These are phyloP conservation scores for Drosophila cyrtoloma DNA, from an alignment of 2,888 invertebrate species.

Conservation along the genomic window DNA sequence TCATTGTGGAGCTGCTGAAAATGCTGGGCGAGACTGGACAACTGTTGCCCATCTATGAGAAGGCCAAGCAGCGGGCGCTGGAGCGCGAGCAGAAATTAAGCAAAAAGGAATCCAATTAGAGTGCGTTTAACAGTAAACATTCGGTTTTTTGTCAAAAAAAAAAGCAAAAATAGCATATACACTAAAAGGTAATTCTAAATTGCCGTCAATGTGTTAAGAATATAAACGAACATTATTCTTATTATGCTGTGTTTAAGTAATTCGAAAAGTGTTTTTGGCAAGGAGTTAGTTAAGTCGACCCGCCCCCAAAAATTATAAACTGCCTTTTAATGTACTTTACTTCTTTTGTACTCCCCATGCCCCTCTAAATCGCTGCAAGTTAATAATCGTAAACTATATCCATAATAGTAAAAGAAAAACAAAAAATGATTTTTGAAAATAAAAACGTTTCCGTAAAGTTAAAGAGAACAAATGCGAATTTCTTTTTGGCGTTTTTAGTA, in stretches of 20 bases:
- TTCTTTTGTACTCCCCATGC: constrained; percentile 44
- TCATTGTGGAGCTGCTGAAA: constrained; percentile 97
- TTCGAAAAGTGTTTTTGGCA: constrained; percentile 26
- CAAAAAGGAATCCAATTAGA: constrained; percentile 70
- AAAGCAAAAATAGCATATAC: constrained; percentile 5
- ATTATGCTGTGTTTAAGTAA: constrained; percentile 51
- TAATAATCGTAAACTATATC: constrained; percentile 37
- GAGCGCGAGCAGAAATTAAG: constrained; percentile 87
- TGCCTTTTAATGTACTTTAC: constrained; percentile 73
- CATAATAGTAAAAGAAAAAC: constrained; percentile 11
- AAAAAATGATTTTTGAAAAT: constrained; percentile 36
- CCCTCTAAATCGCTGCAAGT: constrained; percentile 45
- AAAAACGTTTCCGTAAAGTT: constrained; percentile 47
- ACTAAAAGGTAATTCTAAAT: constrained; percentile 58
- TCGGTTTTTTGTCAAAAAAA: background rate
- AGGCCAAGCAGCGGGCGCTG: constrained; percentile 92
- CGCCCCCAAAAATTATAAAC: constrained; percentile 40
- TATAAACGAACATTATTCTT: constrained; percentile 16
- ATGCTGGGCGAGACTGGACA: constrained; percentile 96
- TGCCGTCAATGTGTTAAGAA: constrained; percentile 31
- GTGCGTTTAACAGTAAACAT: constrained; percentile 30
- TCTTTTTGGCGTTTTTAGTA: constrained; percentile 63
- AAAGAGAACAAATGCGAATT: constrained; percentile 26
- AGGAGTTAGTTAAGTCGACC: constrained; percentile 49
- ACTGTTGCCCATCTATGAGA: constrained; percentile 94